phyloP scores from a whole-genome alignment of 2,888 invertebrate species.

The Acanthosepion pharaonis region DNA sequence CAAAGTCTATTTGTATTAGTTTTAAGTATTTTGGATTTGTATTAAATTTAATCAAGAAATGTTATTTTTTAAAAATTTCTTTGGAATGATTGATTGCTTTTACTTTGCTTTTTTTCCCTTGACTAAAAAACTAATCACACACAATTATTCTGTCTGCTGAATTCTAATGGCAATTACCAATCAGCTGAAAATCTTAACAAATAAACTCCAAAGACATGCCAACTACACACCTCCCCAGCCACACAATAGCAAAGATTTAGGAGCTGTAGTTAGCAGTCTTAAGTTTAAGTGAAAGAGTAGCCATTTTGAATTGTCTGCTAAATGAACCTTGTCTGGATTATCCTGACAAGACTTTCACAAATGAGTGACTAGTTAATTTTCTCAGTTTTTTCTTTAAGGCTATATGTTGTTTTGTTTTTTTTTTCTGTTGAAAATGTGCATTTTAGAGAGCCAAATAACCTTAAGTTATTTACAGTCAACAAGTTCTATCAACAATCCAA shows the following conservation, averaged over 20 bases:
- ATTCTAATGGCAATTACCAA: constrained; percentile 33
- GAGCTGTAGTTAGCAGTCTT: background rate
- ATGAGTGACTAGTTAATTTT: constrained; percentile 14
- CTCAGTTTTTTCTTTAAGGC: background rate
- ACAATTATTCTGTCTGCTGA: constrained; percentile 4
- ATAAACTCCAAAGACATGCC: background rate
- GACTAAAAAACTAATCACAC: background rate
- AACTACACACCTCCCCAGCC: background rate
- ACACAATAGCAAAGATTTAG: background rate
- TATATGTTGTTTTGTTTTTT: background rate
- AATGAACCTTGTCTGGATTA: background rate
- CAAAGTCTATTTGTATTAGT: background rate
- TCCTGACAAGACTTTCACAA: background rate
- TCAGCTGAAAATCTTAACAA: background rate
- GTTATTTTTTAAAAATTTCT: background rate
- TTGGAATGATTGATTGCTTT: background rate
- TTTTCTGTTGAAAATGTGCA: background rate
- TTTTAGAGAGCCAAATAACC: background rate
- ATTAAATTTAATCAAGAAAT: constrained; percentile 33
- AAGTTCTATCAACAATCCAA: background rate
- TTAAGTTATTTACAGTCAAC: background rate
- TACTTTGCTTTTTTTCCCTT: background rate
- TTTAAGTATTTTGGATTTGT: background rate
- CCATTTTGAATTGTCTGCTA: background rate
- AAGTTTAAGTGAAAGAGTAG: background rate